A percentile compares a stretch with the other conserved stretches of the same genome.
Conservation (phyloP, 2,113 vertebrate genomes). For the Ceratotherium simum region DNA sequence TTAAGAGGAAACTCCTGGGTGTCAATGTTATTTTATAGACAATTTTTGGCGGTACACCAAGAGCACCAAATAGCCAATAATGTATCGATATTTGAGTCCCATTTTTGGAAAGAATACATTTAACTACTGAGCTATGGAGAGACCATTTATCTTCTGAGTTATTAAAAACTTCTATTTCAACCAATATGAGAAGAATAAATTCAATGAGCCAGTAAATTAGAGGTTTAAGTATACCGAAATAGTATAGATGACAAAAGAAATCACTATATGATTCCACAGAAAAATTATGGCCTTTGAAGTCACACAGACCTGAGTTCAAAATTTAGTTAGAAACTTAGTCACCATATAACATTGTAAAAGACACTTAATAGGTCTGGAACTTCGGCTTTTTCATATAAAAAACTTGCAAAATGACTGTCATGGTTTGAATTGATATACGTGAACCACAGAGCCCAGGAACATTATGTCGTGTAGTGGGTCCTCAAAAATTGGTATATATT, state of each 20-base stretch:
- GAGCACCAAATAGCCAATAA: neutral
- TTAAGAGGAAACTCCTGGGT: neutral
- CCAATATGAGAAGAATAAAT: neutral
- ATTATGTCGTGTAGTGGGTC: neutral
- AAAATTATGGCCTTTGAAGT: neutral
- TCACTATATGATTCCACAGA: neutral
- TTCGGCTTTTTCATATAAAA: neutral
- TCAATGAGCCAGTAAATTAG: neutral
- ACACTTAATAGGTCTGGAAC: neutral
- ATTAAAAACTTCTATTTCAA: neutral
- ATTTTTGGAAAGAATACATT: constrained; percentile 13
- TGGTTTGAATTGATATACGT: neutral
- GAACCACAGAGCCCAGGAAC: neutral
- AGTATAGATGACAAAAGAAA: neutral
- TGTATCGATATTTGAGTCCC: neutral
- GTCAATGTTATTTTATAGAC: neutral
- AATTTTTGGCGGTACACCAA: neutral
- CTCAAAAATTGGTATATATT: neutral
- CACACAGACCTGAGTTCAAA: neutral
- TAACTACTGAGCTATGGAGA: neutral
- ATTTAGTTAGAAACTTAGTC: neutral
- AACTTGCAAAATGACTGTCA: neutral
- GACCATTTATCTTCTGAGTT: neutral
- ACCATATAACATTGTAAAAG: neutral
- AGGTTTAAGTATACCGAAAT: neutral